Conservation (phyloP, 1,140 invertebrate genomes). For the Papilio helenus region DNA sequence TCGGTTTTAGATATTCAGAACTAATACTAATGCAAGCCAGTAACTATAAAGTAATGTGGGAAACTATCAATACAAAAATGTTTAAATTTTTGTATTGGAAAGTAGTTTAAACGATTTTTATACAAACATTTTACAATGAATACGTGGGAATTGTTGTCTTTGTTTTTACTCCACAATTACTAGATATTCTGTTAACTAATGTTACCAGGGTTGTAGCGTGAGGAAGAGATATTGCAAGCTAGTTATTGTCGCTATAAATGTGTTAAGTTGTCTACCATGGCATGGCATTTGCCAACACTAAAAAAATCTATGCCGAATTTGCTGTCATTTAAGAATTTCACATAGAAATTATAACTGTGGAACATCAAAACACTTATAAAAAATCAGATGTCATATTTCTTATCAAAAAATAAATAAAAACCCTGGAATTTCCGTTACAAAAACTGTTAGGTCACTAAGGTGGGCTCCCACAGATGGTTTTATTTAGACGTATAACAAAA, state of each 20-base stretch:
- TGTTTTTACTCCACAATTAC: slow-evolving; percentile 28
- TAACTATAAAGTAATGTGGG: background rate
- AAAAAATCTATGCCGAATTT: slow-evolving; percentile 6
- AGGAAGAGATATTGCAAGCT: slow-evolving; percentile 38
- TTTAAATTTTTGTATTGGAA: too few species aligned
- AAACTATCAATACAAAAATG: background rate
- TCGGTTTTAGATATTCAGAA: background rate
- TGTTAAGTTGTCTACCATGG: slow-evolving; percentile 41
- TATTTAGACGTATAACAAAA: slow-evolving; percentile 42
- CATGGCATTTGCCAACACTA: slow-evolving; percentile 38
- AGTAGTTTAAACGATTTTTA: too few species aligned
- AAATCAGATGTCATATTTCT: background rate
- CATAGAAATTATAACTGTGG: background rate
- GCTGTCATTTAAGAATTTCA: background rate
- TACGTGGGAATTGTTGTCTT: slow-evolving; percentile 36
- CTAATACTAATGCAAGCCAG: background rate
- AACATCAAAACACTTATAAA: background rate
- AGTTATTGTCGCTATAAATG: slow-evolving; percentile 49
- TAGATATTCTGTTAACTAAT: background rate
- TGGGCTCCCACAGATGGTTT: slow-evolving; percentile 21
- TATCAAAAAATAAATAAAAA: too few species aligned
- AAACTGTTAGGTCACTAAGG: background rate
- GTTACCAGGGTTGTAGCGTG: slow-evolving; percentile 46
- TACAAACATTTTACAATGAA: too few species aligned
- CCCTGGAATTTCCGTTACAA: background rate